These are phyloP conservation scores for Tachuris rubrigastra DNA, from an alignment of 2,113 vertebrate genomes.

Conservation along the genomic window DNA sequence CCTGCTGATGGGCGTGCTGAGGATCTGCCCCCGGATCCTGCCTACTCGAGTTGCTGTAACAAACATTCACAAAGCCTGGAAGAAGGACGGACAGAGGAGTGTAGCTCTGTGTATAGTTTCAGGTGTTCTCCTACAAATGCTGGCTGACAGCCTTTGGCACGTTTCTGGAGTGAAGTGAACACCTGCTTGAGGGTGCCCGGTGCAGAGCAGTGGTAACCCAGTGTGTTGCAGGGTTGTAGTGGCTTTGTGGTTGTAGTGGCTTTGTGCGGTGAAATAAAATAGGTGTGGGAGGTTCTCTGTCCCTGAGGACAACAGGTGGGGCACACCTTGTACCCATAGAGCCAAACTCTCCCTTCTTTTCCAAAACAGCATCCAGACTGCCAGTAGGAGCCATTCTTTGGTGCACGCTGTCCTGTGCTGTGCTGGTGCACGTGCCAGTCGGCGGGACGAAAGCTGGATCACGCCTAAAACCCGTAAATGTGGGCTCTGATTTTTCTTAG, in stretches of 20 bases:
- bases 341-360: background rate
- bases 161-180: background rate
- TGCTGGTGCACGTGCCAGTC: background rate
- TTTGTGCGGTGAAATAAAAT: rapidly evolving
- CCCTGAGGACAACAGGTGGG: background rate
- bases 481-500: background rate
- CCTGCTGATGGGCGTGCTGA: background rate
- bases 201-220: background rate
- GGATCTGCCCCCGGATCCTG: background rate
- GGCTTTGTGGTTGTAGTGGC: background rate
- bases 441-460: rapidly evolving
- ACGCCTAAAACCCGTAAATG: rapidly evolving
- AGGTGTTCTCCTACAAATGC: background rate
- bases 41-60: rapidly evolving
- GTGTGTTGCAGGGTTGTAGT: background rate
- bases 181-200: background rate
- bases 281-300: background rate
- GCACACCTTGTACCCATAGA: background rate
- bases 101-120: background rate
- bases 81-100: background rate
- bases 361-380: background rate
- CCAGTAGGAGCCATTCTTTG: background rate
- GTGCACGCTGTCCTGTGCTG: rapidly evolving
- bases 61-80: background rate
- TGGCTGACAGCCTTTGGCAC: background rate